Evolutionary conservation across 2,888 invertebrate species (phyloP).

Genomic region (Caenorhabditis japonica): DNA sequence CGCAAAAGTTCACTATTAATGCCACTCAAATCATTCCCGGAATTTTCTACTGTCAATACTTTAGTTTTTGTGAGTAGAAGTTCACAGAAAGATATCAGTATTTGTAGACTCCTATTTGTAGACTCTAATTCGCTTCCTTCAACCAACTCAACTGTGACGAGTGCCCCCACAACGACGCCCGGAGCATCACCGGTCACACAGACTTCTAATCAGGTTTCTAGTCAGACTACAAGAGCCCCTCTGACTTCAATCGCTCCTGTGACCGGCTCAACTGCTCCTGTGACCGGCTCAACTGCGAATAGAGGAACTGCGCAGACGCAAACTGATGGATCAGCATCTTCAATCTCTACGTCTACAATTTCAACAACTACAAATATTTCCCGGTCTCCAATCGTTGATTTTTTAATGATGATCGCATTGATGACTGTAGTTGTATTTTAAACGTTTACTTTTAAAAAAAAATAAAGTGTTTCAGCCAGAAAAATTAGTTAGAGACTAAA

Average conservation of each 20-base stretch:
- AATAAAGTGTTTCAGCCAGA: too few relatives aligned
- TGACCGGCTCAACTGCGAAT: conserved; percentile 1
- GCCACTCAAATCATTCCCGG: conserved; percentile 3
- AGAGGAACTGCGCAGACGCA: background rate
- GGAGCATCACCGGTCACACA: background rate
- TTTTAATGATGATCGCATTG: too few relatives aligned
- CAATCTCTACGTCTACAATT: background rate
- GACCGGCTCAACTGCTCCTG: background rate
- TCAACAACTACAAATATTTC: too few relatives aligned
- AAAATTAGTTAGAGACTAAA: too few relatives aligned
- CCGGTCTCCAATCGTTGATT: too few relatives aligned
- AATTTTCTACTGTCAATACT: conserved; percentile 19
- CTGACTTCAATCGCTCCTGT: background rate
- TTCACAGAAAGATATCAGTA: too few relatives aligned
- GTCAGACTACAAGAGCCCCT: background rate
- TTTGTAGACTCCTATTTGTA: too few relatives aligned
- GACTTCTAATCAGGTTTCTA: background rate
- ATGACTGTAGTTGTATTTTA: too few relatives aligned
- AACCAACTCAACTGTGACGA: background rate
- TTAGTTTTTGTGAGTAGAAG: background rate
- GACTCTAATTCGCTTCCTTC: background rate
- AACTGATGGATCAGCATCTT: background rate
- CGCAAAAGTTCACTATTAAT: conserved; percentile 6
- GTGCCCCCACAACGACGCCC: background rate
- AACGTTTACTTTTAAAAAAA: too few relatives aligned